phyloP scores from a whole-genome alignment of 2,113 vertebrate genomes.

The Callaeas wilsoni region DNA sequence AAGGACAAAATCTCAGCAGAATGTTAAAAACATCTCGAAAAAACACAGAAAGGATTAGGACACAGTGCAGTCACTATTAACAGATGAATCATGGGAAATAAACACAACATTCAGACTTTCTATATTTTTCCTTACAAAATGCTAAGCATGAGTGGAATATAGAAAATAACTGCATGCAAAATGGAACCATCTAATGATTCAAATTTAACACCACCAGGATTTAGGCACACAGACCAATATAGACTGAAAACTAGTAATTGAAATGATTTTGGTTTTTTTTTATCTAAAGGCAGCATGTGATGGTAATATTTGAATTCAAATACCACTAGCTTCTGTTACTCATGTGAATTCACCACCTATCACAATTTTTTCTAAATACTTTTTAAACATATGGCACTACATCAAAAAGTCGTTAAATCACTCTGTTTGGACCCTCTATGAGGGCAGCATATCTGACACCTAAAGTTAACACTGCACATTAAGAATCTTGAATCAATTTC shows the following conservation, averaged over 20 bases:
- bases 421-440: neutral
- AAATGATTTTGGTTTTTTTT: neutral
- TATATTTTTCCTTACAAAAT: neutral
- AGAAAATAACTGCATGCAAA: neutral
- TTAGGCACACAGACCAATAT: neutral
- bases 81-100: neutral
- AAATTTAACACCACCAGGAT: neutral
- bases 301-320: neutral
- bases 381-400: neutral
- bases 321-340: neutral
- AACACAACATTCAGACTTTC: neutral
- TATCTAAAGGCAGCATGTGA: neutral
- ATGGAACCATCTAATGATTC: neutral
- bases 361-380: neutral
- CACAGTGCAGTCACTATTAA: neutral
- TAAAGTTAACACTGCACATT: neutral
- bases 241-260: neutral
- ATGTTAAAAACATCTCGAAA: neutral
- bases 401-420: neutral
- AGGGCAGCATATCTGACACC: neutral
- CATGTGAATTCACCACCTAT: neutral
- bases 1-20: neutral
- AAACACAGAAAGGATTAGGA: neutral
- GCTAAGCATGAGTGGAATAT: neutral
- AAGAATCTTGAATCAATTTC: neutral